Percentiles rank a stretch among this genome's conserved stretches.
phyloP scores from a whole-genome alignment of 2,113 vertebrate genomes.

The Rhinoderma darwinii region DNA sequence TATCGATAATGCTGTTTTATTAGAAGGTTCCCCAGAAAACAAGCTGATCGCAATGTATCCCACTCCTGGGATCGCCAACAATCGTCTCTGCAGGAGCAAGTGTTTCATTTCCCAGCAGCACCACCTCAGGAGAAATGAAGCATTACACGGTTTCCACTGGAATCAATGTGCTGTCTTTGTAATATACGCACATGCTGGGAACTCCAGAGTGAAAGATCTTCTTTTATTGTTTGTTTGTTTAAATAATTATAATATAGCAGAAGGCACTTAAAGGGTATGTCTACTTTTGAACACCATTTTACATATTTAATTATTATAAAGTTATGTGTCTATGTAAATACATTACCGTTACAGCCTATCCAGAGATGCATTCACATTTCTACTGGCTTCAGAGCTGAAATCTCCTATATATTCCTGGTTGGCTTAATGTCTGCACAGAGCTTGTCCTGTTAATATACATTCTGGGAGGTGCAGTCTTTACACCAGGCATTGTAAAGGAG shows the following conservation, averaged over 20 bases:
- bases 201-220: too few relatives aligned
- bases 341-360: too few relatives aligned
- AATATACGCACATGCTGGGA: background rate
- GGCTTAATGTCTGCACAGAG: background rate
- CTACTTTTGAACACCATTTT: background rate
- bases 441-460: background rate
- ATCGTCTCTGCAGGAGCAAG: background rate
- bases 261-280: background rate
- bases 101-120: background rate
- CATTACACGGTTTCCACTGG: background rate
- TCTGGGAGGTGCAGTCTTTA: too few relatives aligned
- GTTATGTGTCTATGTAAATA: background rate
- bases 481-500: too few relatives aligned
- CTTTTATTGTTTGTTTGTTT: background rate
- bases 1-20: background rate
- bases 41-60: background rate
- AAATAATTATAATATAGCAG: background rate
- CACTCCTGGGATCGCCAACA: too few relatives aligned
- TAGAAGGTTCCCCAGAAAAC: too few relatives aligned
- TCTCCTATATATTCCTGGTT: background rate
- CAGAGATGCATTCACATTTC: background rate
- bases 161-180: background rate
- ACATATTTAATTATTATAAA: background rate
- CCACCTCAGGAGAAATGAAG: background rate
- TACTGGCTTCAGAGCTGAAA: background rate